These are phyloP conservation scores for Beroe ovata DNA, from an alignment of 37 sponge, comb jelly and placozoan genomes.

Conservation along the genomic window DNA sequence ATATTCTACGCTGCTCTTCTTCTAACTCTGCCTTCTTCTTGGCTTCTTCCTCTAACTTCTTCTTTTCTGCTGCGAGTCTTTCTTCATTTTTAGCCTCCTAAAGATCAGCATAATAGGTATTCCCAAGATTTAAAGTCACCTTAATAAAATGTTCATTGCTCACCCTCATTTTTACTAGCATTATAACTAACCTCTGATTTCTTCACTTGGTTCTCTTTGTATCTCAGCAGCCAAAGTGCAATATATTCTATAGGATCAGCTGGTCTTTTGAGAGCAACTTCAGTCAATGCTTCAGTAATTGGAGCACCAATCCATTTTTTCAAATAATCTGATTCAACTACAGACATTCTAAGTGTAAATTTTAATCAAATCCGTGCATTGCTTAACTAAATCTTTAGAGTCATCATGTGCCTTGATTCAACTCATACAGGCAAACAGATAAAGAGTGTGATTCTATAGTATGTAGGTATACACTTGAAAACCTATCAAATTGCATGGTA, in stretches of 20 bases:
- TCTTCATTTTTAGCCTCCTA: constrained; percentile 32
- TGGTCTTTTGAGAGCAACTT: constrained; percentile 63
- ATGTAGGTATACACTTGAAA: too few relatives aligned
- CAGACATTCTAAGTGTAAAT: constrained; percentile 1
- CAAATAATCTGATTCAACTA: constrained; percentile 44
- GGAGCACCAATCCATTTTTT: constrained; percentile 60
- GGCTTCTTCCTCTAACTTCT: constrained; percentile 40
- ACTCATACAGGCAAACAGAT: too few relatives aligned
- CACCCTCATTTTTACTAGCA: too few relatives aligned
- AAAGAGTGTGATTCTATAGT: too few relatives aligned
- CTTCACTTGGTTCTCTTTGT: constrained; percentile 42
- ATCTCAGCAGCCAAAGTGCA: constrained; percentile 41
- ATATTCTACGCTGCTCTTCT: constrained; percentile 32
- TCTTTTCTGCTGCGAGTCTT: constrained; percentile 35
- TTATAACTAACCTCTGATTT: constrained; percentile 22
- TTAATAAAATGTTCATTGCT: too few relatives aligned
- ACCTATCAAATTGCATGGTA: too few relatives aligned
- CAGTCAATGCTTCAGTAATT: constrained; percentile 53
- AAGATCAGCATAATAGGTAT: too few relatives aligned
- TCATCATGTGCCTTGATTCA: too few relatives aligned
- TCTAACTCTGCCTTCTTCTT: constrained; percentile 49
- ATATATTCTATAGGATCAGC: constrained; percentile 65
- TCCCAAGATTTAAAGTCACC: too few relatives aligned
- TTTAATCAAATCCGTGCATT: too few relatives aligned
- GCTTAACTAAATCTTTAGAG: too few relatives aligned